Conservation (phyloP, 2,888 invertebrate genomes). For the Chelonus formosanus region DNA sequence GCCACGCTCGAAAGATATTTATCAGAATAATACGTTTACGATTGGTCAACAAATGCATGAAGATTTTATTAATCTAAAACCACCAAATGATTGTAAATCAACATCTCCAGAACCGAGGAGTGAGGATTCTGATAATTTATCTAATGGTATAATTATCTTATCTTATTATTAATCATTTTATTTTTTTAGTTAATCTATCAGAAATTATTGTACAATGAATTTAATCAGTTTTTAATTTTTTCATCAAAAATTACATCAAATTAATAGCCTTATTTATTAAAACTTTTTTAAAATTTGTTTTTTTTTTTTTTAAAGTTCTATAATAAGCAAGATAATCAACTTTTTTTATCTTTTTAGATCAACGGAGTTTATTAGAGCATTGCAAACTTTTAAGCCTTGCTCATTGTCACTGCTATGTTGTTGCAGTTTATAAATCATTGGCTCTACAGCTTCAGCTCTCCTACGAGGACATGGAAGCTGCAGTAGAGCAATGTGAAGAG, state of each 20-base stretch:
- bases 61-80: slow-evolving; percentile 63
- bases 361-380: slow-evolving; percentile 68
- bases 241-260: too few relatives aligned
- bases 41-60: slow-evolving; percentile 57
- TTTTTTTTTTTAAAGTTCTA: background rate
- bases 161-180: too few relatives aligned
- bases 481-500: slow-evolving; percentile 77
- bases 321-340: background rate
- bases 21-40: slow-evolving; percentile 67
- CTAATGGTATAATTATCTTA: slow-evolving; percentile 47
- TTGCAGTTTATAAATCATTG: slow-evolving; percentile 71
- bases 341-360: slow-evolving; percentile 50
- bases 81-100: slow-evolving; percentile 58
- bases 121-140: slow-evolving; percentile 64
- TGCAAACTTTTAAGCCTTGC: slow-evolving; percentile 70
- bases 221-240: too few relatives aligned
- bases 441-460: slow-evolving; percentile 70
- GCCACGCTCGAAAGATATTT: slow-evolving; percentile 65
- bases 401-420: slow-evolving; percentile 73
- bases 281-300: background rate
- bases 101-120: slow-evolving; percentile 66
- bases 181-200: too few relatives aligned
- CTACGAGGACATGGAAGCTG: slow-evolving; percentile 73
- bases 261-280: background rate
- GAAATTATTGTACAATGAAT: background rate